Conservation (phyloP, 2,797 vertebrate genomes). For the Chloroceryle amazona region DNA sequence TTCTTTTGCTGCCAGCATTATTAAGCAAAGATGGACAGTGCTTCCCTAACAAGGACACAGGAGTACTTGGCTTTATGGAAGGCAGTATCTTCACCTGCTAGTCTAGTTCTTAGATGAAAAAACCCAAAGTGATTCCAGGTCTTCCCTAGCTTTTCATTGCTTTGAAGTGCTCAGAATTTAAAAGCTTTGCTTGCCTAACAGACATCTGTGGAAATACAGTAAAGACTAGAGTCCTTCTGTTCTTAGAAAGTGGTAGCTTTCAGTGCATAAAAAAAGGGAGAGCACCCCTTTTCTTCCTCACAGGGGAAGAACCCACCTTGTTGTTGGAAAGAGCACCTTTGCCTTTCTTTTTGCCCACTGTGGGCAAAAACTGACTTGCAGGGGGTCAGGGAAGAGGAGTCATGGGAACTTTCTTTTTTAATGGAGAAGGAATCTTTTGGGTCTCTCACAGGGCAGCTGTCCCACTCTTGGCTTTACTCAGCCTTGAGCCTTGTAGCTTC, state of each 20-base stretch:
- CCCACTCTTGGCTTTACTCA: constrained; percentile 7
- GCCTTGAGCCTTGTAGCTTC: background rate
- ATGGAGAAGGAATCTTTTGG: background rate
- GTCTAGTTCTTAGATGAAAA: background rate
- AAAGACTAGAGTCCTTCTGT: background rate
- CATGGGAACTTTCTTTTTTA: background rate
- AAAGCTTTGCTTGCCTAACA: constrained; percentile 26
- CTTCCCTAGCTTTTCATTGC: constrained; percentile 2
- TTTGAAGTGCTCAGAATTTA: constrained; percentile 2
- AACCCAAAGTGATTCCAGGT: background rate
- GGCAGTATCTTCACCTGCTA: background rate
- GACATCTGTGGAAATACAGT: background rate
- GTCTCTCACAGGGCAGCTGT: background rate
- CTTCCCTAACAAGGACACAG: background rate
- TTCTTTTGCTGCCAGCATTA: background rate
- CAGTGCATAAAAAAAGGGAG: background rate
- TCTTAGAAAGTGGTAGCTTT: constrained; percentile 26
- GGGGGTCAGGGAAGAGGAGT: background rate
- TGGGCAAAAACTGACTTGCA: background rate
- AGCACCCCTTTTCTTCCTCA: background rate
- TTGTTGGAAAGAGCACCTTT: background rate
- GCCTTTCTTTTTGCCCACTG: background rate
- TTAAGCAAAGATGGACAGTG: background rate
- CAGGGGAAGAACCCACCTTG: background rate
- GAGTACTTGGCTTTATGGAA: background rate